A percentile compares a stretch with the other conserved stretches of the same genome.
Conservation (phyloP, 2,888 invertebrate genomes). For the Sinelater perroti region DNA sequence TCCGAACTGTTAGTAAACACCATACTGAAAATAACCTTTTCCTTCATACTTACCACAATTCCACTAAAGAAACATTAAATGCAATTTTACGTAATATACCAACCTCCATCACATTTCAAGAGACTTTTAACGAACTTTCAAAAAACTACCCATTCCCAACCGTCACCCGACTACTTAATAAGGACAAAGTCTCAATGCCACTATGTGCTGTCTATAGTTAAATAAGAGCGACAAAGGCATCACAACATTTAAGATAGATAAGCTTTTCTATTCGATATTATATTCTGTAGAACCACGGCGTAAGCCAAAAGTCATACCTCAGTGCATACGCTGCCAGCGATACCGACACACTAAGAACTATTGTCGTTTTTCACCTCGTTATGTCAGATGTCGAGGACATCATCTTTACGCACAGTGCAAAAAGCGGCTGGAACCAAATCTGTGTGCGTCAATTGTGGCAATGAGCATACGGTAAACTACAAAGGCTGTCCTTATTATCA, state of each 20-base stretch:
- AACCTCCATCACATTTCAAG: background rate
- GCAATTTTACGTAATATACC: background rate
- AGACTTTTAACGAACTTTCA: background rate
- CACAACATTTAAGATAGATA: background rate
- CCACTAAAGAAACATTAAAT: too few species aligned
- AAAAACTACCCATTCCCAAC: background rate
- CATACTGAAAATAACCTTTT: too few species aligned
- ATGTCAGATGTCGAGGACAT: background rate
- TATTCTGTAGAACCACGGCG: background rate
- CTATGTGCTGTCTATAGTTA: slow-evolving; percentile 1
- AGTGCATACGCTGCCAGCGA: too few species aligned
- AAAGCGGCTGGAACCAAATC: too few species aligned
- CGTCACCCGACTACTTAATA: background rate
- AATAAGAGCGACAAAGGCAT: background rate
- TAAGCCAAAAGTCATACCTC: background rate
- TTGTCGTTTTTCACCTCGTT: background rate
- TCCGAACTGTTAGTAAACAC: too few species aligned
- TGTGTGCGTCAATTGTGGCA: background rate
- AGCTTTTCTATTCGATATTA: background rate
- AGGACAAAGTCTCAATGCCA: background rate
- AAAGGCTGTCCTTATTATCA: slow-evolving; percentile 1
- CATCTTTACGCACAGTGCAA: background rate
- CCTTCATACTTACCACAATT: too few species aligned
- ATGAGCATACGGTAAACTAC: background rate
- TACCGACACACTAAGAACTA: background rate